Percentiles rank a stretch among this genome's conserved stretches.
Conservation (phyloP, 1,140 invertebrate species). For the Halesus radiatus region DNA sequence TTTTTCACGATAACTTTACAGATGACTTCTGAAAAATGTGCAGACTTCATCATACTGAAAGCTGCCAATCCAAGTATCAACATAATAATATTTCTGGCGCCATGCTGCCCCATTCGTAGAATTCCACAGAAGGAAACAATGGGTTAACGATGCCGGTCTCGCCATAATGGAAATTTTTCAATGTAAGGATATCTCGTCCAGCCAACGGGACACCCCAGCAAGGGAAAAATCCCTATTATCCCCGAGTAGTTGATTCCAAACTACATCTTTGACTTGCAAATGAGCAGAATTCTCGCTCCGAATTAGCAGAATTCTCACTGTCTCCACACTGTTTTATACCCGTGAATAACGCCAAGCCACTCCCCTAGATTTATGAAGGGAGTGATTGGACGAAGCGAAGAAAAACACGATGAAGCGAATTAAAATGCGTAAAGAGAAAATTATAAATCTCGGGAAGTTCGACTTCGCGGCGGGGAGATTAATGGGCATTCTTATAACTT, state of each 20-base stretch:
- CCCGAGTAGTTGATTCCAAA: background rate
- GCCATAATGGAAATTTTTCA: slow-evolving; percentile 10
- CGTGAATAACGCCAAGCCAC: slow-evolving; percentile 51
- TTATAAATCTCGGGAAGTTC: slow-evolving; percentile 43
- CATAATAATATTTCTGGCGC: slow-evolving; percentile 7
- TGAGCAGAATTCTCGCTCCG: slow-evolving; percentile 44
- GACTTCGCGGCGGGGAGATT: slow-evolving; percentile 16
- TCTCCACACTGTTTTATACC: slow-evolving; percentile 46
- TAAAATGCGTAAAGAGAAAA: slow-evolving; percentile 45
- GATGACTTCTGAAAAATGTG: too few species aligned
- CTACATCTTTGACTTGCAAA: slow-evolving; percentile 54
- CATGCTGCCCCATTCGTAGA: background rate
- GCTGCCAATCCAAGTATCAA: background rate
- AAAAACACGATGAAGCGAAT: slow-evolving; percentile 42
- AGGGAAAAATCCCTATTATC: background rate
- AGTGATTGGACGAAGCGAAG: slow-evolving; percentile 40
- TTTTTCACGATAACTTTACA: too few species aligned
- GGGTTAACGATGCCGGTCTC: background rate
- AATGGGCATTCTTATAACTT: slow-evolving; percentile 34
- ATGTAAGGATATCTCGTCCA: background rate
- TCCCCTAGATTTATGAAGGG: slow-evolving; percentile 40
- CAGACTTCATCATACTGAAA: background rate
- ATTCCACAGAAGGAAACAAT: background rate
- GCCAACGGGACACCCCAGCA: background rate
- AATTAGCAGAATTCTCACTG: slow-evolving; percentile 46